Base-by-base conservation (phyloP, 2,113 vertebrate genomes). In the Stegastes partitus region DNA sequence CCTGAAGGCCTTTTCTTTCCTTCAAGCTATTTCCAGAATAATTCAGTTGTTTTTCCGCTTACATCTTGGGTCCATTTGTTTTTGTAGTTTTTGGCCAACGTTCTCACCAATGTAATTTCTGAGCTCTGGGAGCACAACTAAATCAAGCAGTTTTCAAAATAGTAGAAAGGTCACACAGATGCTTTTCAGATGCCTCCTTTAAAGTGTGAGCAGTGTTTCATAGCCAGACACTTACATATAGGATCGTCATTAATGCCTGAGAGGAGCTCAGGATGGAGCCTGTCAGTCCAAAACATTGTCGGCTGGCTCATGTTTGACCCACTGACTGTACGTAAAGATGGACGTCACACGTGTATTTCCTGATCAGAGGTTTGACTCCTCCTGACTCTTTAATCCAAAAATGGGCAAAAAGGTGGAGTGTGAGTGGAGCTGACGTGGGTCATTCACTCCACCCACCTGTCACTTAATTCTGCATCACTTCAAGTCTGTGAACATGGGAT, bases 41-140 rank as follows among this genome's bases (percentile, higher is more conserved):
- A 34, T 26, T 26, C 10, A 1, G 4, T 6, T 31, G 2, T 28
- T 28, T 28, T 39, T 42, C 4, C 12, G 12, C 12, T 42, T 14
- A 42, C 11, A 42, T 12, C n/a, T 51, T 22, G n/a, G n/a, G n/a
- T 37, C 49, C n/a, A 66, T 42, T 68, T 54, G 49, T 67, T 39
- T 53, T 23, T 67, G 47, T 66, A 22, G n/a, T 66, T 66, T 34
- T 26, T 22, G 14, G 45, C 49, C 2, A 5, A 53, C 22, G 0
- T 53, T 67, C 31, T 67, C 49, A 19, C 21, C 51, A 67, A 23
- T 12, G 39, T 0, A 67, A 19, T 54, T 1, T 68, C 34, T 55
- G 51, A 25, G 5, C 25, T 42, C 31, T 68, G 65, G 21, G 31
- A 68, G 39, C 49, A 68, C 21, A 19, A 68, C 37, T 22, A 54